These are phyloP conservation scores for Garra rufa DNA, from an alignment of 2,113 vertebrate genomes.

Conservation along the genomic window DNA sequence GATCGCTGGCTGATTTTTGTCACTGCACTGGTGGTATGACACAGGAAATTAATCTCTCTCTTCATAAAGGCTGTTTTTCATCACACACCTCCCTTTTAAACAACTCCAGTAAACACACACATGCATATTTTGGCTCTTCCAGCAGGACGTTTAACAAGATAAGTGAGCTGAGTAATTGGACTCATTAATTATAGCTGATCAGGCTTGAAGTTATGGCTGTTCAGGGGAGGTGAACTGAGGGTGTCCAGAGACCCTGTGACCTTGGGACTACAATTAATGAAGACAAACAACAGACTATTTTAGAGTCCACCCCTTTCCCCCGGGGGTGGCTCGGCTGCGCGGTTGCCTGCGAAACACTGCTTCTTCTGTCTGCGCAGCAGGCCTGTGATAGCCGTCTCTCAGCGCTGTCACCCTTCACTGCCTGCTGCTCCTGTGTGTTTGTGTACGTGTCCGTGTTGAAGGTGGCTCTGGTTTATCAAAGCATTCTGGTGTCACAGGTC, in stretches of 20 bases:
- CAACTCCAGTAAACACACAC: slow-evolving; percentile 36
- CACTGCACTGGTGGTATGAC: background rate
- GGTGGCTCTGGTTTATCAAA: slow-evolving; percentile 48
- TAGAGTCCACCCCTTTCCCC: slow-evolving; percentile 31
- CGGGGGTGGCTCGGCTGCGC: slow-evolving; percentile 30
- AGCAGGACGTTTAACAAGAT: slow-evolving; percentile 6
- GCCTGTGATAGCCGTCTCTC: slow-evolving; percentile 3
- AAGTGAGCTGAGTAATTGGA: slow-evolving; percentile 36
- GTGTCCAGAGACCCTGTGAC: slow-evolving; percentile 37
- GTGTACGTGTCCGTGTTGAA: slow-evolving; percentile 52
- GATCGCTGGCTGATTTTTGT: slow-evolving; percentile 39
- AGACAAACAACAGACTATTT: slow-evolving; percentile 53
- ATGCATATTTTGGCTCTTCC: slow-evolving; percentile 31
- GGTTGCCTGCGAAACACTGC: slow-evolving; percentile 52
- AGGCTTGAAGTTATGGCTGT: slow-evolving; percentile 33
- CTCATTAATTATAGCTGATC: slow-evolving; percentile 50
- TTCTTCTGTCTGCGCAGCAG: slow-evolving; percentile 25
- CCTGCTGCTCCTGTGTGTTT: slow-evolving; percentile 33
- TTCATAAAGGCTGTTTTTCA: slow-evolving; percentile 30
- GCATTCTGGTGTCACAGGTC: slow-evolving; percentile 43
- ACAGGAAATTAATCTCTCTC: slow-evolving; percentile 35
- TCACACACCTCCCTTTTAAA: slow-evolving; percentile 3
- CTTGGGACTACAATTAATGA: slow-evolving; percentile 48
- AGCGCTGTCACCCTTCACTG: background rate
- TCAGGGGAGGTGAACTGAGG: slow-evolving; percentile 43